Base-by-base conservation (phyloP, 2,113 vertebrate species). In the Anarhynchus alexandrinus region DNA sequence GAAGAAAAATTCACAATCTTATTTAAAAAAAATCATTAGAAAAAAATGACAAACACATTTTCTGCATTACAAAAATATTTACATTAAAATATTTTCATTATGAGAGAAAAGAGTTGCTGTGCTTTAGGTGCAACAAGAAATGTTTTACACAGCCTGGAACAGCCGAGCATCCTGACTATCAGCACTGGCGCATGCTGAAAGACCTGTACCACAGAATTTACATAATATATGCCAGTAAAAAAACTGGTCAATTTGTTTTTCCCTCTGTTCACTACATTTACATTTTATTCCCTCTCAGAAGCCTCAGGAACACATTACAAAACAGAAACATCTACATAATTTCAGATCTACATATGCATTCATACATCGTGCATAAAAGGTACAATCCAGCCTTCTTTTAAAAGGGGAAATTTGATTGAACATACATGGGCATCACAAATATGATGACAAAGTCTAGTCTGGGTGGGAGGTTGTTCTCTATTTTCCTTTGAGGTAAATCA, bases 401-500 rank as follows among this genome's bases (percentile, higher is more conserved):
- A 58, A 55, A 73, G 42, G 10, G 27, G 34, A 69, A 34, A 58
- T 81, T 74, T 77, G 38, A 72, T 0, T 86, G 70, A 91, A 87
- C 27, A 61, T 12, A 79, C 5, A 51, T 6, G 0, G 30, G 36
- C 57, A 87, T 27, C 72, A 76, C 45, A 92, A 88, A 78, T n/a
- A 70, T 8, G 22, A 91, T 38, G 57, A 36, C 36, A 70, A 92
- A 90, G 32, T 72, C 67, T 66, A 32, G n/a, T 14, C 20, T 52
- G 62, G 20, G 18, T 79, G 54, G 65, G 29, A 20, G 16, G 40
- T 15, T 87, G 42, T 47, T 85, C n/a, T 87, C 25, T 36, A 82
- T 90, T 93, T 94, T 72, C 70, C 66, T 94, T 77, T 57, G 54
- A 91, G 81, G 74, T 88, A 92, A 86, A 88, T 54, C 69, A 90